Evolutionary conservation across 2,797 vertebrate species (phyloP), one percentile per base, ranked within the genome.

Genomic region (Characodon lateralis): DNA sequence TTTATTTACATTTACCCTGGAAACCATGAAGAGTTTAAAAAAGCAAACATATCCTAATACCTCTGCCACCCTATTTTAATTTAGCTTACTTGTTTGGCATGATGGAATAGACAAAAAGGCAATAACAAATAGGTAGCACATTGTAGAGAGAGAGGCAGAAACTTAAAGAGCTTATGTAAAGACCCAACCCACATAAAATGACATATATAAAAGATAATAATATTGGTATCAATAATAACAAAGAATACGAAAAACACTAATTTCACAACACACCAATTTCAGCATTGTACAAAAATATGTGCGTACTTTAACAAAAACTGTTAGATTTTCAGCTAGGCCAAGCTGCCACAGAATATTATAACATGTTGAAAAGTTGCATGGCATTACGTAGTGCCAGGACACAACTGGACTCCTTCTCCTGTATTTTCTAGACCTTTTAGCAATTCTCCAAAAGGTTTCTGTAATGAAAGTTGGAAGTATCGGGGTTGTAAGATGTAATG

Each of bases 21-120:
- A 24, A 76, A 46, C 56, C 79, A 85, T 87, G 70, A 87, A 87
- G 82, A 85, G 78, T 88, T 88, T 26, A 90, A 71, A 8, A 43
- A 78, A 74, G 65, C 74, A 71, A 72, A 68, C 77, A 73, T 7
- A 53, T 50, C 48, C 26, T 26, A 2, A 71, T 53, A 12, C 18
- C 0, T 4, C 26, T 20, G 16, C 16, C 69, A 22, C 26, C 5
- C 8, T 39, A 24, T 9, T 41, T 66, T 12, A 65, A 6, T 4
- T 65, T 22, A 22, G 3, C 63, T 65, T 22, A 20, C 20, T 65
- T 65, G 22, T 8, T 22, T 39, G 20, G 18, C 63, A 41, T 24
- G 39, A 5, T 12, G 9, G 5, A 22, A 65, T 41, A 18, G 31
- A 18, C 16, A 20, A 5, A 2, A 1, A 12, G 63, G 39, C 31